Base-by-base conservation (phyloP, 2,797 vertebrate species). In the Florisuga fusca region DNA sequence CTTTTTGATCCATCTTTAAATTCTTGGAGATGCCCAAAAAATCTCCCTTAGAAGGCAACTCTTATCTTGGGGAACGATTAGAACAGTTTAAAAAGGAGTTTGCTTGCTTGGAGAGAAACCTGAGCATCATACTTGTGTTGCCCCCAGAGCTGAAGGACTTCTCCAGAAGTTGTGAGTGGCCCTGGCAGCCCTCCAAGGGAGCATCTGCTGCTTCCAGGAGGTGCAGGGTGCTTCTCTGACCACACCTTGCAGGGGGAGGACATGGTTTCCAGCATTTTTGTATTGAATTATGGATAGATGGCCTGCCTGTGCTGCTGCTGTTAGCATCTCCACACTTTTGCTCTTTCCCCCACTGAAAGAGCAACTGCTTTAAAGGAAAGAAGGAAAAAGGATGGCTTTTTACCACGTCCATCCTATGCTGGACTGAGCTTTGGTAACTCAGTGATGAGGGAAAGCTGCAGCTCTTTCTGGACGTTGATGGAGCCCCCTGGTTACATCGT, bases 301-400 rank as follows among this genome's bases (percentile, higher is more conserved):
- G 66, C 66, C 26, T 3, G 25, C 31, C 18, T 26, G 61, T 0
- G 1, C 16, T 0, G 0, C n/a, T 34, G 63, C 51, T 77, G 62
- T 38, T 63, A 66, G 43, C 55, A 15, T 83, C 82, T 59, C 68
- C 27, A 7, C 0, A 7, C 36, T 67, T 62, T 55, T 55, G n/a
- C 86, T 89, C 34, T 66, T 27, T 19, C 11, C 71, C 26, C 34
- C 0, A 1, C 34, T n/a, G 50, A 33, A 34, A 43, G 64, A 41
- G 53, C 1, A 9, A 27, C 45, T 71, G 59, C 41, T 78, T 84
- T 34, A 61, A 59, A 18, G 22, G 53, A 50, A 51, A 38, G 34
- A 41, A 50, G 22, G 36, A 23, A 48, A 54, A 78, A 57, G 62
- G 41, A 15, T 78, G 48, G 4, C 18, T 81, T 59, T 26, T 41